Percentiles rank a stretch among this genome's conserved stretches.
Conservation (phyloP, 1,140 invertebrate species). For the Drosophila yakuba region DNA sequence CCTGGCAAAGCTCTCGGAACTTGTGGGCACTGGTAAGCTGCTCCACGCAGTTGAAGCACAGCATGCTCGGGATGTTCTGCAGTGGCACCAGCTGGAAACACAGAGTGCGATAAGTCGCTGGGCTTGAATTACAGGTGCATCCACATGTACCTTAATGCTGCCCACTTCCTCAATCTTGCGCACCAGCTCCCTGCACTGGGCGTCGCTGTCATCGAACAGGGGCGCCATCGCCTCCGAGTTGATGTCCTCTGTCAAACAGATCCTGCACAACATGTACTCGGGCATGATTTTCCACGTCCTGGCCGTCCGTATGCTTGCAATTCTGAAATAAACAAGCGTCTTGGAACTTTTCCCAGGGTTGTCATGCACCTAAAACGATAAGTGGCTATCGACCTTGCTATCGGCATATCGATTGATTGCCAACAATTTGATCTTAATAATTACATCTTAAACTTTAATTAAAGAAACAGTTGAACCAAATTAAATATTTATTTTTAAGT, state of each 20-base stretch:
- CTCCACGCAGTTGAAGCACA: constrained; percentile 65
- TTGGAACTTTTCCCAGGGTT: constrained; percentile 26
- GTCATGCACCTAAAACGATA: constrained; percentile 2
- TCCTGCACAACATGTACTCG: constrained; percentile 74
- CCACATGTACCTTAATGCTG: constrained; percentile 64
- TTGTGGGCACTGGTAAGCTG: constrained; percentile 61
- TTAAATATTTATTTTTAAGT: background rate
- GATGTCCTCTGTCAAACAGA: constrained; percentile 73
- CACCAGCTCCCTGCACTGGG: constrained; percentile 63
- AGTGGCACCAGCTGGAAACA: constrained; percentile 62
- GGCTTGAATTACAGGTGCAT: background rate
- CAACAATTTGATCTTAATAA: too few species aligned
- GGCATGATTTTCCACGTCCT: constrained; percentile 56
- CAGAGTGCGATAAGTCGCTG: background rate
- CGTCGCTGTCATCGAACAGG: constrained; percentile 64
- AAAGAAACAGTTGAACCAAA: too few species aligned
- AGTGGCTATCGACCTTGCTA: constrained; percentile 1
- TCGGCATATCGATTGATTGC: background rate
- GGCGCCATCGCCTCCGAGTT: constrained; percentile 67
- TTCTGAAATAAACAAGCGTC: constrained; percentile 48
- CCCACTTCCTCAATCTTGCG: constrained; percentile 75
- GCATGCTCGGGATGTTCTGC: constrained; percentile 75
- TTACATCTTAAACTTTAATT: background rate
- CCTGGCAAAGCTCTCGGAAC: constrained; percentile 71
- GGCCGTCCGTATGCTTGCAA: constrained; percentile 9